These are phyloP conservation scores for Rhamnusium bicolor DNA, from an alignment of 2,888 invertebrate species.

Conservation along the genomic window DNA sequence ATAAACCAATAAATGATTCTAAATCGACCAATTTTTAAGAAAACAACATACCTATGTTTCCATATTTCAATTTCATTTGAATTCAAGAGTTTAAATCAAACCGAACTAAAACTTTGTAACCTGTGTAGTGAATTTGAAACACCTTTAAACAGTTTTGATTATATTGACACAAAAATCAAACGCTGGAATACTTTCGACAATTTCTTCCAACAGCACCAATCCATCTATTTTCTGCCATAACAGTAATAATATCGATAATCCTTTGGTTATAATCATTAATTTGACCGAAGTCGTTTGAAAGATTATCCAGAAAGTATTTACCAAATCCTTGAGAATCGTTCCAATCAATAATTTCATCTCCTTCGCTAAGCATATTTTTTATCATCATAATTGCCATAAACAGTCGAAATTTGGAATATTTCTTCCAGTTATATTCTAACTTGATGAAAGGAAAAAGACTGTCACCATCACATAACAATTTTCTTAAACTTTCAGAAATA, in stretches of 20 bases:
- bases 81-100: too few relatives aligned
- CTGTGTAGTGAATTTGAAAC: too few relatives aligned
- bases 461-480: constrained; percentile 54
- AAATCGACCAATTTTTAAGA: too few relatives aligned
- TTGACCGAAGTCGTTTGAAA: not conserved
- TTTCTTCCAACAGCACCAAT: too few relatives aligned
- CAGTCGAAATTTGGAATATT: constrained; percentile 27
- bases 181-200: too few relatives aligned
- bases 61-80: too few relatives aligned
- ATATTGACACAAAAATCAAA: too few relatives aligned
- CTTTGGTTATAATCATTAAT: constrained; percentile 1
- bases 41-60: too few relatives aligned
- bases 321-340: not conserved
- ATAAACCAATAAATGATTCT: too few relatives aligned
- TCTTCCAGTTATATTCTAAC: constrained; percentile 34
- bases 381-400: constrained; percentile 35
- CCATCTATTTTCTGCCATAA: constrained; percentile 19
- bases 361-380: constrained; percentile 34
- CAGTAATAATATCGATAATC: constrained; percentile 21
- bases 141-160: too few relatives aligned
- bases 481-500: constrained; percentile 46
- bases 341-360: constrained; percentile 34
- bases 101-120: too few relatives aligned
- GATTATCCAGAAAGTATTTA: not conserved
- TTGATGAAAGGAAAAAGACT: constrained; percentile 46